Evolutionary conservation across 2,797 vertebrate species (phyloP), one percentile per base, ranked within the genome.

Genomic region (Fistularia tabacaria): DNA sequence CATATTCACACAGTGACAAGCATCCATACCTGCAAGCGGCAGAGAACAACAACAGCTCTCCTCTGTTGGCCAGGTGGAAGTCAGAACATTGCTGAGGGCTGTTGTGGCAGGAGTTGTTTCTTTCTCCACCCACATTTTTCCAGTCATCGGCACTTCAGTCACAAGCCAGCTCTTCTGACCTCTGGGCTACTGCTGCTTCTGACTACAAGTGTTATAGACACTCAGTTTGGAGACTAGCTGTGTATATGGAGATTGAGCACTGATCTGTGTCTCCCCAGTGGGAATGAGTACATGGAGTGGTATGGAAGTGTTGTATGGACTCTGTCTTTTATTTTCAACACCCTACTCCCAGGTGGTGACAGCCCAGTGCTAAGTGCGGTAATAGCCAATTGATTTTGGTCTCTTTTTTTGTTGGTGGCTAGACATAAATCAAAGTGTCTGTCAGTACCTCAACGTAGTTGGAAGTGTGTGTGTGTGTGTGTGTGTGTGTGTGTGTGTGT

Each of bases 331-430:
- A 91, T 95, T 95, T 92, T 90, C 92, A 91, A 92, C 92, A 91
- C 91, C 89, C 88, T 64, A 87, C 89, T 92, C 90, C 85, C 89
- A 87, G 92, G 93, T 91, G 93, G 92, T 95, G 95, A 95, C 93
- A 95, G 91, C 90, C 89, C 87, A 81, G 88, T 82, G 90, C 94
- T 94, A 95, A 96, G 94, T 94, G 93, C 89, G 89, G 92, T 95
- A 95, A 95, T 93, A 96, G 93, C 92, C 94, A 93, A 95, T 95
- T 95, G 95, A 95, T 94, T 94, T 94, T 93, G 93, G 93, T 94
- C 94, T 90, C 91, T 83, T 85, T 84, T 91, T 94, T 94, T 92
- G 93, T 93, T 92, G 90, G 92, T 90, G 92, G 92, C 90, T 81
- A 89, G 92, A 93, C 92, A 95, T 97, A 95, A 96, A 98, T 97